phyloP scores from a whole-genome alignment of 1,140 invertebrate species.

The Drosophila repletoides region DNA sequence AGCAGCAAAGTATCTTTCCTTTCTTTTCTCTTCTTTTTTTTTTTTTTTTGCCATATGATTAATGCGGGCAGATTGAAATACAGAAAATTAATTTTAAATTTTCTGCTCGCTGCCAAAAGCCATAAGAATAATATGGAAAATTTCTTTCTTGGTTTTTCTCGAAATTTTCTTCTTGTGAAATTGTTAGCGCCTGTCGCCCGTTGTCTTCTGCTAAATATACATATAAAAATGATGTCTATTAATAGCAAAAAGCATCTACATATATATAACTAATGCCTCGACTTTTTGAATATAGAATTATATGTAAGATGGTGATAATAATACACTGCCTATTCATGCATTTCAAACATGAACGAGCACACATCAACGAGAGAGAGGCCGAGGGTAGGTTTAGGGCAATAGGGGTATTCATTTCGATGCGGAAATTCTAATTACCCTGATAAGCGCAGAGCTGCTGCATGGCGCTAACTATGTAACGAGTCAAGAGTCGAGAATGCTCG shows the following conservation, averaged over 20 bases:
- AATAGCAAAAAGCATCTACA: constrained; percentile 50
- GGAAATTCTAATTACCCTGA: constrained; percentile 15
- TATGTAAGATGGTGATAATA: constrained; percentile 28
- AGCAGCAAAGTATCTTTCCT: too few species aligned
- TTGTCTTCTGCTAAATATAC: constrained; percentile 7
- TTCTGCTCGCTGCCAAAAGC: constrained; percentile 28
- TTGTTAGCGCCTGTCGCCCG: constrained; percentile 69
- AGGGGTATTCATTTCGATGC: not conserved
- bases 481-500: too few species aligned
- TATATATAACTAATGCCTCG: constrained; percentile 26
- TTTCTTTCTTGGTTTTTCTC: constrained; percentile 39
- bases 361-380: constrained; percentile 5
- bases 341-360: constrained; percentile 28
- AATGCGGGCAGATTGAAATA: constrained; percentile 45
- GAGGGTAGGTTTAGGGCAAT: too few species aligned
- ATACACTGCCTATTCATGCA: constrained; percentile 18
- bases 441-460: constrained; percentile 2
- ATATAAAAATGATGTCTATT: constrained; percentile 19
- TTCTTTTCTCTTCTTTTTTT: too few species aligned
- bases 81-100: constrained; percentile 29
- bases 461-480: constrained; percentile 7
- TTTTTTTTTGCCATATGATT: constrained; percentile 27
- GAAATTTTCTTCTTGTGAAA: constrained; percentile 40
- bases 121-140: constrained; percentile 56
- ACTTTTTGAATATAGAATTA: constrained; percentile 5